Percentiles rank a stretch among this genome's conserved stretches.
Evolutionary conservation across 2,888 invertebrate genomes (phyloP).

Genomic region (Pardosa pseudoannulata): DNA sequence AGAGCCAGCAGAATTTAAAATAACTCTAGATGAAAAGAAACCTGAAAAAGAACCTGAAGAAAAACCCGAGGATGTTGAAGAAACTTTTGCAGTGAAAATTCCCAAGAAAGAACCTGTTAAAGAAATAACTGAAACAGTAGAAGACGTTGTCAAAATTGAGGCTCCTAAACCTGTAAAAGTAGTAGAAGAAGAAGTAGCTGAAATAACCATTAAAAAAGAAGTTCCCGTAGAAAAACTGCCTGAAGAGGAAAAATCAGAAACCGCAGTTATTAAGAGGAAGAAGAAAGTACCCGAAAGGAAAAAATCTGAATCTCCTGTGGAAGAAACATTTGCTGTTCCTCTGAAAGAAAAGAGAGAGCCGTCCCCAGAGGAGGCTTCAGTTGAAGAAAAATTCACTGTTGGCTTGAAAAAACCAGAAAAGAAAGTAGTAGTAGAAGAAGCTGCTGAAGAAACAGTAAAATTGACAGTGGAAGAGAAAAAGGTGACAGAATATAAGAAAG

Average conservation of each 20-base stretch:
- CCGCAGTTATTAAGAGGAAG: slow-evolving; percentile 39
- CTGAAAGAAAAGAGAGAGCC: slow-evolving; percentile 30
- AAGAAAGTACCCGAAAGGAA: slow-evolving; percentile 27
- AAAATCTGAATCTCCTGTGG: slow-evolving; percentile 64
- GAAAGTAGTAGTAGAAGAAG: slow-evolving; percentile 32
- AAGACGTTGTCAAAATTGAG: slow-evolving; percentile 52
- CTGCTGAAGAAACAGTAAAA: slow-evolving; percentile 82
- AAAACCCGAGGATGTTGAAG: slow-evolving; percentile 53
- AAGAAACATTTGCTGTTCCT: slow-evolving; percentile 51
- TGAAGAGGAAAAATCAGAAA: slow-evolving; percentile 70
- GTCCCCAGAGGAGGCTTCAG: slow-evolving; percentile 41
- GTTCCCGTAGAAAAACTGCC: slow-evolving; percentile 77
- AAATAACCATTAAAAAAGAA: slow-evolving; percentile 76
- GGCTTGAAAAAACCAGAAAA: slow-evolving; percentile 24
- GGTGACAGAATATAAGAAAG: slow-evolving; percentile 74
- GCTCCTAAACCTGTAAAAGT: background rate
- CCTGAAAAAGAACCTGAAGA: slow-evolving; percentile 46
- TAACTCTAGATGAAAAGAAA: slow-evolving; percentile 42
- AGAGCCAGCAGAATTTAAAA: slow-evolving; percentile 44
- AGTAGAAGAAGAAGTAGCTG: slow-evolving; percentile 58
- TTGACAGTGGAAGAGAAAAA: slow-evolving; percentile 55
- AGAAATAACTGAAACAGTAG: slow-evolving; percentile 42
- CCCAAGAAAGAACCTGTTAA: slow-evolving; percentile 57
- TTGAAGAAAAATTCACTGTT: slow-evolving; percentile 57
- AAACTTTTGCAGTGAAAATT: slow-evolving; percentile 71